Conservation (phyloP, 2,888 invertebrate genomes). For the Resseliella maxima region DNA sequence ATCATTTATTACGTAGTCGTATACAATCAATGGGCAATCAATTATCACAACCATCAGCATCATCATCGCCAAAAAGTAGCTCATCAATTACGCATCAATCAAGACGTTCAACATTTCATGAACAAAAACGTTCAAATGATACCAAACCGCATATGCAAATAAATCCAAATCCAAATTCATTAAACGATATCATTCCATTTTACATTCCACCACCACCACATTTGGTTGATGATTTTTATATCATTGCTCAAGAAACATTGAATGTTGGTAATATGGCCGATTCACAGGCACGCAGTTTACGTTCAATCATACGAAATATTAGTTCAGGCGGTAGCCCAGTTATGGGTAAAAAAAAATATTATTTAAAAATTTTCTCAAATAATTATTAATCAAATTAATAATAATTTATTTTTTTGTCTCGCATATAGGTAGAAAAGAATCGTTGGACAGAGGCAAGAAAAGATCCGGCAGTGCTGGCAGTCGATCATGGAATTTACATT, state of each 20-base stretch:
- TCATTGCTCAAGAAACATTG: constrained; percentile 81
- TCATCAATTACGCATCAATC: constrained; percentile 58
- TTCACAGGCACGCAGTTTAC: constrained; percentile 79
- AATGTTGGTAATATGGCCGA: constrained; percentile 66
- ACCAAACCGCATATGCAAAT: constrained; percentile 65
- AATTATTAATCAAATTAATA: no score
- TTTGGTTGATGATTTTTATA: constrained; percentile 91
- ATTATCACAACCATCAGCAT: constrained; percentile 22
- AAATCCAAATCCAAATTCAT: constrained; percentile 65
- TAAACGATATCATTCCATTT: constrained; percentile 74
- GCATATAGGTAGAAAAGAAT: constrained; percentile 71
- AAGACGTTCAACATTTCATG: constrained; percentile 57
- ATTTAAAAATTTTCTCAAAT: no score
- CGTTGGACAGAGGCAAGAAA: constrained; percentile 63
- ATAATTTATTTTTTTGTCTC: no score
- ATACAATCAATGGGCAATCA: constrained; percentile 67
- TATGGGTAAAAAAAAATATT: constrained; percentile 73
- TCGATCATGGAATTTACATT: constrained; percentile 57
- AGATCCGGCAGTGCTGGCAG: constrained; percentile 65
- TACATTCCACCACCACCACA: constrained; percentile 80
- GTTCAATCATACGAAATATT: constrained; percentile 84
- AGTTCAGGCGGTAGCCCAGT: constrained; percentile 83
- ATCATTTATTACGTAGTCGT: constrained; percentile 75
- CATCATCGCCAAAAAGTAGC: constrained; percentile 56
- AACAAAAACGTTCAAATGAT: constrained; percentile 56